These are phyloP conservation scores for Nephrotoma guestfalica DNA, from an alignment of 2,888 invertebrate species.

Conservation along the genomic window DNA sequence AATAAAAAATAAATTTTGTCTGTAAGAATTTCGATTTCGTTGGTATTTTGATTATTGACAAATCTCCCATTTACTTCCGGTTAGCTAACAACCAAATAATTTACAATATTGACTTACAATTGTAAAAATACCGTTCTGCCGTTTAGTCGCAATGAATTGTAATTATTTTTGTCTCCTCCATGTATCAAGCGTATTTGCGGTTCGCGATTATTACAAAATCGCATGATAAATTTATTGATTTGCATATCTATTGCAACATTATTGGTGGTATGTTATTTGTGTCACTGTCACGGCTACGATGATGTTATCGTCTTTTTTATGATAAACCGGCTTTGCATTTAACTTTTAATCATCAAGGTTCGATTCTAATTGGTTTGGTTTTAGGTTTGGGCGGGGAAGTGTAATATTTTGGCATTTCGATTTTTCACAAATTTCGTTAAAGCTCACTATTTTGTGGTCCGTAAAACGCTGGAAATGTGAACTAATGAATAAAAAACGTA, in stretches of 20 bases:
- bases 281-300: not conserved
- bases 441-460: no score
- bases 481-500: no score
- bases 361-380: no score
- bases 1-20: not conserved
- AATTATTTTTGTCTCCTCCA: not conserved
- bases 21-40: not conserved
- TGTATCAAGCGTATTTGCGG: not conserved
- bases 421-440: no score
- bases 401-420: no score
- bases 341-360: not conserved
- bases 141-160: not conserved
- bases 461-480: no score
- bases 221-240: not conserved
- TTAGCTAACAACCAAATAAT: not conserved
- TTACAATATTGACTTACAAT: not conserved
- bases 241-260: not conserved
- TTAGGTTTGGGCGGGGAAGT: no score
- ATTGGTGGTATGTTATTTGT: not conserved
- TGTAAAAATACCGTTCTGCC: not conserved
- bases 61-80: not conserved
- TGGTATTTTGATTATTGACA: not conserved
- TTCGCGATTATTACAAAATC: not conserved
- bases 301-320: not conserved
- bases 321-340: not conserved